Evolutionary conservation across 2,797 vertebrate genomes (phyloP), one percentile per base, ranked within the genome.

Genomic region (Manis pentadactyla): DNA sequence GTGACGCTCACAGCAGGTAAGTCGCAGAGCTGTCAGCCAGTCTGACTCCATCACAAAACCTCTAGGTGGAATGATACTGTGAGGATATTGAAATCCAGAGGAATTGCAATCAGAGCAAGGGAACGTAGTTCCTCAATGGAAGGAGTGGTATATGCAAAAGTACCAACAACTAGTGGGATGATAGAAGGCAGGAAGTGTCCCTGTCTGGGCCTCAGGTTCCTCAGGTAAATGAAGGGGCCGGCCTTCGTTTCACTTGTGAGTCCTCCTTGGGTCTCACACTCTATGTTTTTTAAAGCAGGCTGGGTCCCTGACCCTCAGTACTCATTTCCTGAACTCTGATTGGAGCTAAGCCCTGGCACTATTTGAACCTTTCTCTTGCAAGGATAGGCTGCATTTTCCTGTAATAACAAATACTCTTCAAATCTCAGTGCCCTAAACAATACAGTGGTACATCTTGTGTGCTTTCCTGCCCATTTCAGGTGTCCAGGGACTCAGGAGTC

Each of bases 1-100:
- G 21, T n/a, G 13, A 68, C 57, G 59, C 5, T 3, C 39, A 8
- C 57, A 87, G 61, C 19, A 82, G 71, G 15, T 74, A 34, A 93
- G 39, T 66, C 1, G 2, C 82, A 90, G 69, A 95, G 49, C 64
- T 66, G 57, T 77, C 96, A 42, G 73, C 90, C 90, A 64, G 61
- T 95, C 46, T 78, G 94, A 90, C 59, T 88, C 51, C n/a, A 69
- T 51, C 34, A 61, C 3, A 14, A 93, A 95, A 73, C 46, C 7
- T 68, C 34, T 42, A 73, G 71, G 27, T 84, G 59, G 39, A 4
- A 91, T 86, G 92, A 19, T 66, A 49, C 15, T 21, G 12, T 51
- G 29, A 75, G 31, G 27, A 78, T 71, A 37, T 42, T 31, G 42
- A 96, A 71, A 81, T 19, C 55, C 39, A 85, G 77, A 85, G 74